Conservation (phyloP, 2,888 invertebrate genomes). For the Phorcus lineatus region DNA sequence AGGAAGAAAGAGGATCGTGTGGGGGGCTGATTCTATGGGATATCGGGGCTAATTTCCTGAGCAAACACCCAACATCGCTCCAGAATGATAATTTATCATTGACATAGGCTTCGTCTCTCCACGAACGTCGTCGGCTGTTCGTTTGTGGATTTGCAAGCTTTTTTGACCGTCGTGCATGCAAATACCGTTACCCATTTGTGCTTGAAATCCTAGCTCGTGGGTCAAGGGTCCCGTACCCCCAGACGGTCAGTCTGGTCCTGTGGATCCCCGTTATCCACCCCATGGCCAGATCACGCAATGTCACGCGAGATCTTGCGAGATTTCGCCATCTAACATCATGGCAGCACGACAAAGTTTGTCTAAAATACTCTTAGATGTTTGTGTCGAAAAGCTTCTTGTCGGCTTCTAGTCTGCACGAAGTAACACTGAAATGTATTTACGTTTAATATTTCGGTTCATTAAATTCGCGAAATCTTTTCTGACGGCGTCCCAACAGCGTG, state of each 20-base stretch:
- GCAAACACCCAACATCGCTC: conserved; percentile 1
- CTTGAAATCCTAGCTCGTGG: conserved; percentile 1
- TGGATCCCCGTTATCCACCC: neutral
- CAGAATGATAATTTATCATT: conserved; percentile 14
- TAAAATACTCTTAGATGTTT: neutral
- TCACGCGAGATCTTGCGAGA: neutral
- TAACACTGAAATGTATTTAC: no score
- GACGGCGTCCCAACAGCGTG: no score
- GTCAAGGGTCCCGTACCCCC: neutral
- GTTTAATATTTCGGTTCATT: no score
- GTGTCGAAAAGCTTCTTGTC: conserved; percentile 5
- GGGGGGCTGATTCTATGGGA: neutral
- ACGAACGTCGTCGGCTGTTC: no score
- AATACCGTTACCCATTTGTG: neutral
- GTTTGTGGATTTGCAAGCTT: no score
- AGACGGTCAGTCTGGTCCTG: neutral
- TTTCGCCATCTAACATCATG: neutral
- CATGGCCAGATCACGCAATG: neutral
- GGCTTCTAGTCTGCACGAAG: no score
- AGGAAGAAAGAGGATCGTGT: neutral
- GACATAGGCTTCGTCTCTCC: neutral
- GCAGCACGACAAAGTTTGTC: neutral
- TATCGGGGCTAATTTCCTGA: neutral
- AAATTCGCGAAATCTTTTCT: no score
- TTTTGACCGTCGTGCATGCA: no score